Conservation (phyloP, 2,888 invertebrate species). For the Frankliniella fusca region DNA sequence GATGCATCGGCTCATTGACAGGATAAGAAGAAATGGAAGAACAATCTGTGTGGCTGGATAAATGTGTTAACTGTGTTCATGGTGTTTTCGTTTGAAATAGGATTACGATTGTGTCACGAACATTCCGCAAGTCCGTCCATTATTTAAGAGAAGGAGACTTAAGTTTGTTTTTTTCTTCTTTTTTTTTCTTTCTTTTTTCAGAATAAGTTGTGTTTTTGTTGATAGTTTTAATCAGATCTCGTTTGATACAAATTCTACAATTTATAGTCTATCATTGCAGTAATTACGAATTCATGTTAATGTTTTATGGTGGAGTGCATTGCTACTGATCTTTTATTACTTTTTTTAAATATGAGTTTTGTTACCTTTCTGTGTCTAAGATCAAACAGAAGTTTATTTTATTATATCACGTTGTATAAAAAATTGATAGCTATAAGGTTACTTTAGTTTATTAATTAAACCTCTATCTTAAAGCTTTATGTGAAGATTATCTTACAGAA, state of each 20-base stretch:
- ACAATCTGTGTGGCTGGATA: neutral
- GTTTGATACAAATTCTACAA: constrained; percentile 1
- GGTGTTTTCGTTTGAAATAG: too few species aligned
- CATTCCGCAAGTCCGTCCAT: constrained; percentile 21
- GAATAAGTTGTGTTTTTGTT: constrained; percentile 17
- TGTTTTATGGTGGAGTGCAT: neutral
- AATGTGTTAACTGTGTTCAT: too few species aligned
- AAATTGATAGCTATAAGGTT: neutral
- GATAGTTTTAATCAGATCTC: constrained; percentile 25
- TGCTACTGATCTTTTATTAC: neutral
- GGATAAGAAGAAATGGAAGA: neutral
- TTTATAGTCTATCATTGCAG: neutral
- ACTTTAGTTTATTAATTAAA: neutral
- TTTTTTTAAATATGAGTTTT: neutral
- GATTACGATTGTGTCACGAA: neutral
- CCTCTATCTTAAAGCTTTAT: neutral
- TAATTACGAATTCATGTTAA: neutral
- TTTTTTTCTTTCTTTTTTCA: neutral
- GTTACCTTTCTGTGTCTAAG: constrained; percentile 12
- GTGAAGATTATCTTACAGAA: neutral
- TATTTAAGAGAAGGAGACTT: neutral
- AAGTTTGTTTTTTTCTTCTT: neutral
- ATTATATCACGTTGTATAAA: neutral
- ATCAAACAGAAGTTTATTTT: constrained; percentile 7
- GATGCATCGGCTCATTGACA: neutral